A percentile compares a stretch with the other conserved stretches of the same genome.
phyloP scores from a whole-genome alignment of 1,140 invertebrate genomes.

The Druon quercuslanigerum region DNA sequence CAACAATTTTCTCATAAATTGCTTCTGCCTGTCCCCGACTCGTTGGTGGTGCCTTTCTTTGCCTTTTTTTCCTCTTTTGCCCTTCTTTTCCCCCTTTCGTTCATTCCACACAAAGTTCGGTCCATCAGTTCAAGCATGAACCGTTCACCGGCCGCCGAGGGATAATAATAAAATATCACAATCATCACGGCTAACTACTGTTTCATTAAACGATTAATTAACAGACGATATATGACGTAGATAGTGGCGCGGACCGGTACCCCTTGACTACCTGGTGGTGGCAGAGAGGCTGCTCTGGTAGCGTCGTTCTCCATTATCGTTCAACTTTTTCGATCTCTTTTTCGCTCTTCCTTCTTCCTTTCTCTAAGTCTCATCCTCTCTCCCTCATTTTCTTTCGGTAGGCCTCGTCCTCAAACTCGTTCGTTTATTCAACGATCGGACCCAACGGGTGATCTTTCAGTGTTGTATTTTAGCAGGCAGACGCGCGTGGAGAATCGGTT shows the following conservation, averaged over 20 bases:
- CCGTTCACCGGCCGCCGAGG: slow-evolving; percentile 37
- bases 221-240: slow-evolving; percentile 68
- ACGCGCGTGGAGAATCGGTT: slow-evolving; percentile 56
- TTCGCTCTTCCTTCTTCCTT: slow-evolving; percentile 33
- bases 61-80: slow-evolving; percentile 28
- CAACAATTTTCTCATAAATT: slow-evolving; percentile 63
- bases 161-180: slow-evolving; percentile 71
- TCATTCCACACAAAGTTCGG: slow-evolving; percentile 26
- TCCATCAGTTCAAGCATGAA: slow-evolving; percentile 33
- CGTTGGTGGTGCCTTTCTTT: slow-evolving; percentile 25
- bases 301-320: slow-evolving; percentile 31
- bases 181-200: slow-evolving; percentile 72
- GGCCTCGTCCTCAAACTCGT: slow-evolving; percentile 40
- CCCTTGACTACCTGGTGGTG: slow-evolving; percentile 44
- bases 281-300: slow-evolving; percentile 44
- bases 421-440: slow-evolving; percentile 17
- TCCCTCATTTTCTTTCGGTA: slow-evolving; percentile 33
- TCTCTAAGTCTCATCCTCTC: slow-evolving; percentile 28
- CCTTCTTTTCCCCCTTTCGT: slow-evolving; percentile 30
- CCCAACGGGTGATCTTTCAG: slow-evolving; percentile 34
- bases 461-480: slow-evolving; percentile 45
- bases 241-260: slow-evolving; percentile 52
- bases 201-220: slow-evolving; percentile 74
- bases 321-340: slow-evolving; percentile 32
- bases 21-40: slow-evolving; percentile 49